Evolutionary conservation across 1,140 invertebrate species (phyloP), one percentile per base, ranked within the genome.

Genomic region (Drosophila kanapiae): DNA sequence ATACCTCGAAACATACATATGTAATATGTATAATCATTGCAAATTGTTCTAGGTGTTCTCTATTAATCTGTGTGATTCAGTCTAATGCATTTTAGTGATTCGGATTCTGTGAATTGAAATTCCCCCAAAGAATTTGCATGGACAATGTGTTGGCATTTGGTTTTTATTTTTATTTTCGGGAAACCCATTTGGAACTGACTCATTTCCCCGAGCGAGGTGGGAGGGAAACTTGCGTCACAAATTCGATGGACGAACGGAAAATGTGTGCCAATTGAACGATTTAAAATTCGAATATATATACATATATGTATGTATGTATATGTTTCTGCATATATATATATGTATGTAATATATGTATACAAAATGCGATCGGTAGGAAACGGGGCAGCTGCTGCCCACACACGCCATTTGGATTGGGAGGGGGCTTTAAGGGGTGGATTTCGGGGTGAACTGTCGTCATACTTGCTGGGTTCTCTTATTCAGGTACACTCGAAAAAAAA

Each of bases 181-280:
- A 72, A 72, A 72, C 54, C 69, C 69, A 72, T 72, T 72, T 71
- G 69, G 68, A 72, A 72, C 33, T 72, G 69, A 72, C 53, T 72
- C 69, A 72, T 72, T 59, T 68, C 35, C 51, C 33, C 11, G n/a
- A 49, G 47, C 18, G 48, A 37, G 63, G 38, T 43, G 69, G 33
- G 47, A 11, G 47, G 27, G 14, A 43, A 38, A 68, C 80, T 87
- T 86, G 83, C 83, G 83, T 87, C 83, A 86, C 81, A 77, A 23
- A 74, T 70, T 77, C 83, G 68, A 80, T 51, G 75, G 63, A 87
- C 61, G 70, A 64, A 69, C 65, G 63, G 43, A 86, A 83, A 87
- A 87, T 88, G 84, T 87, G 83, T 87, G 83, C 83, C 83, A 87
- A 87, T 80, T 80, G 64, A 63, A 74, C 86, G 53, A 83, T 87